Evolutionary conservation across 2,797 vertebrate species (phyloP).

Genomic region (Anomalospiza imberbis): DNA sequence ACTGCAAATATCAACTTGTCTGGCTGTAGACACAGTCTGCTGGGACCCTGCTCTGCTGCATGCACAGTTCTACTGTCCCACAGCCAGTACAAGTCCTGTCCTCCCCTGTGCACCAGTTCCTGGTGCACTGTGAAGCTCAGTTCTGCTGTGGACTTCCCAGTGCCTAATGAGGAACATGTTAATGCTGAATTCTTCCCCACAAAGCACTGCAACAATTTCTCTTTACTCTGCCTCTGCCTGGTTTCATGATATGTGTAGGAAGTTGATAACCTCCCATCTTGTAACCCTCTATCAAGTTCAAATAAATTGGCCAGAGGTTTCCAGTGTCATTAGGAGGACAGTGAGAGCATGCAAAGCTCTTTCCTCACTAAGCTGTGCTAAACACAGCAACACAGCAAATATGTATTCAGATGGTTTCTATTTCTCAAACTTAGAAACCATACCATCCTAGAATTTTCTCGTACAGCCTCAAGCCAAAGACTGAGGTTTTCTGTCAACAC

Average conservation of each 20-base stretch:
- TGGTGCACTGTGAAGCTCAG: background rate
- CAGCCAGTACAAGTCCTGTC: background rate
- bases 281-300: background rate
- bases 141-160: background rate
- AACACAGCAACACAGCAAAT: background rate
- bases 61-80: background rate
- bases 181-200: background rate
- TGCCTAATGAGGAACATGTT: background rate
- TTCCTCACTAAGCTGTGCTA: background rate
- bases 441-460: background rate
- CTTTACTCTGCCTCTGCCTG: background rate
- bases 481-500: background rate
- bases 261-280: background rate
- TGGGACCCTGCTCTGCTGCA: background rate
- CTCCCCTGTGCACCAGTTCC: background rate
- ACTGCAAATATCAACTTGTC: background rate
- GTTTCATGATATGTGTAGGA: accelerated
- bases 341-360: background rate
- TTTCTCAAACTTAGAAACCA: background rate
- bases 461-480: background rate
- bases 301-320: background rate
- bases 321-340: background rate
- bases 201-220: background rate
- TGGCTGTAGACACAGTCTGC: background rate
- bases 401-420: background rate